Percentiles rank a stretch among this genome's conserved stretches.
These are phyloP conservation scores for Gobionotothen gibberifrons DNA, from an alignment of 2,797 vertebrate species.

Conservation along the genomic window DNA sequence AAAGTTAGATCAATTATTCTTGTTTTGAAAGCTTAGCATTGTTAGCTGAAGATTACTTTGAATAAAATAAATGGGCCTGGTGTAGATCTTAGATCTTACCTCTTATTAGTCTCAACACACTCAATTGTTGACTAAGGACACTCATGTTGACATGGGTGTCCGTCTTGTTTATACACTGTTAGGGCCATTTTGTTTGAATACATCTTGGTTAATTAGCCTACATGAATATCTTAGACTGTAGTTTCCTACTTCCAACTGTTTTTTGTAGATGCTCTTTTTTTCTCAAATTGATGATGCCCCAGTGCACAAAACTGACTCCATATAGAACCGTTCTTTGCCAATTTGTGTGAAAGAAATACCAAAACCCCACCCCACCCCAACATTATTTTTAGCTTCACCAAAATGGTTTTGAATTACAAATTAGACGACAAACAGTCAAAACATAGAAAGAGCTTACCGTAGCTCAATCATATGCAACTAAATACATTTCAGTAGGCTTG, in stretches of 20 bases:
- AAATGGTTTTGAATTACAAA: no score
- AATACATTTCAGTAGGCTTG: no score
- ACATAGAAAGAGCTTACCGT: no score
- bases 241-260: neutral
- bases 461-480: no score
- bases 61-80: neutral
- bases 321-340: neutral
- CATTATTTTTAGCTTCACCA: no score
- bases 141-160: neutral
- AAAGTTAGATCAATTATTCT: neutral
- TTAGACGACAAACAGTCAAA: no score
- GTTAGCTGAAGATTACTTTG: neutral
- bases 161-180: neutral
- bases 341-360: no score
- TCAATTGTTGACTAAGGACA: neutral
- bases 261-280: neutral
- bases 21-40: neutral
- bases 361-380: neutral
- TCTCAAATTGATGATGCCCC: no score
- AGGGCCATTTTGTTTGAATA: neutral
- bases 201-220: no score
- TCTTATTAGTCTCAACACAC: neutral
- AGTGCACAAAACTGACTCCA: neutral
- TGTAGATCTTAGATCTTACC: neutral
- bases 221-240: neutral